phyloP scores from a whole-genome alignment of 1,140 invertebrate species.

The Phenacoccus solenopsis region DNA sequence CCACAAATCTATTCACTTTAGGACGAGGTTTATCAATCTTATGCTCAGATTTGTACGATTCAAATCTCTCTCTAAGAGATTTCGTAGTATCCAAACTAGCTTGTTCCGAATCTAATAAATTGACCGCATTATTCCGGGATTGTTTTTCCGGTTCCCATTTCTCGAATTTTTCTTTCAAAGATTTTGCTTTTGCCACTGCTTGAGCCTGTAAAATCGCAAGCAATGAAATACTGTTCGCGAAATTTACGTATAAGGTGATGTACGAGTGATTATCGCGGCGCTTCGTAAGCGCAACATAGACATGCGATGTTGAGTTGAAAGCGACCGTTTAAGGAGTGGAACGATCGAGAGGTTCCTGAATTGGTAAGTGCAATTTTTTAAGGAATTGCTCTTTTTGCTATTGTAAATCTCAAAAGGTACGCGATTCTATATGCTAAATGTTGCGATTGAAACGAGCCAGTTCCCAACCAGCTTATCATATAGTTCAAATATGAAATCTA shows the following conservation, averaged over 20 bases:
- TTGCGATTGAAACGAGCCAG: too few species aligned
- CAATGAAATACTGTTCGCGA: not conserved
- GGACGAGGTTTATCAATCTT: constrained; percentile 42
- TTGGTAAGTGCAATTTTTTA: too few species aligned
- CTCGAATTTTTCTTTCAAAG: constrained; percentile 80
- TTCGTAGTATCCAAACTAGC: constrained; percentile 60
- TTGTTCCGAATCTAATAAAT: constrained; percentile 36
- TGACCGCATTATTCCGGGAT: constrained; percentile 29
- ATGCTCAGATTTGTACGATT: constrained; percentile 50
- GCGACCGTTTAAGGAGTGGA: too few species aligned
- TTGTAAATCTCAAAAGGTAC: too few species aligned
- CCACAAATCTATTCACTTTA: constrained; percentile 76
- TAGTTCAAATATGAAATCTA: too few species aligned
- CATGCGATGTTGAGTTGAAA: too few species aligned
- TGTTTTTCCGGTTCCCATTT: constrained; percentile 55
- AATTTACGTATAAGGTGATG: not conserved
- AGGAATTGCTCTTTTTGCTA: too few species aligned
- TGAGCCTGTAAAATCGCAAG: constrained; percentile 42
- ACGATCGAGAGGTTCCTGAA: too few species aligned
- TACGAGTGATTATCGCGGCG: not conserved
- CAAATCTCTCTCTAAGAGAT: constrained; percentile 48
- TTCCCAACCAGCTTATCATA: too few species aligned
- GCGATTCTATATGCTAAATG: too few species aligned
- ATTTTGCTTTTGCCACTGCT: constrained; percentile 67
- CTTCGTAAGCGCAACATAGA: not conserved